Conservation (phyloP, 1,140 invertebrate species). For the Stegodyphus mimosarum region DNA sequence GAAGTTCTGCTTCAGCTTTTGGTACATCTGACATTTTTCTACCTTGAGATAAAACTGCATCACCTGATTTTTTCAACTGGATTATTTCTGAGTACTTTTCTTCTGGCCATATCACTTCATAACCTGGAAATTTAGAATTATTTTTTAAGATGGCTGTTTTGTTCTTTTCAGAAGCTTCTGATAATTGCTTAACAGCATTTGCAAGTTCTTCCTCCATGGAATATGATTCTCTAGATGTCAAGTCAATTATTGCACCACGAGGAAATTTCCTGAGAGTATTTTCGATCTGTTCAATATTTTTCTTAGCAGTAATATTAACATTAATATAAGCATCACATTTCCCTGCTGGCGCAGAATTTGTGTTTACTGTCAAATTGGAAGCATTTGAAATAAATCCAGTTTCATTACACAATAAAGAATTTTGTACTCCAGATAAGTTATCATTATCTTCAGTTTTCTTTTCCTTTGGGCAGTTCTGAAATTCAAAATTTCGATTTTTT, state of each 20-base stretch:
- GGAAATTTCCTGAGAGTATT: slow-evolving; percentile 47
- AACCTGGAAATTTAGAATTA: slow-evolving; percentile 44
- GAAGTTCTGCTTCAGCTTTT: background rate
- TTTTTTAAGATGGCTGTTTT: slow-evolving; percentile 5
- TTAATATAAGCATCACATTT: slow-evolving; percentile 50
- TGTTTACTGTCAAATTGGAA: background rate
- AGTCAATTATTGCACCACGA: slow-evolving; percentile 60
- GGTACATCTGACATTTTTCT: background rate
- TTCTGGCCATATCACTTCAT: slow-evolving; percentile 58
- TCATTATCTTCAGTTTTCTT: background rate
- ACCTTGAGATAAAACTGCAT: background rate
- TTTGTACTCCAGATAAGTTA: background rate
- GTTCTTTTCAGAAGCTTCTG: background rate
- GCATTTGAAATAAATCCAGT: background rate
- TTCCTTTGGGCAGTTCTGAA: slow-evolving; percentile 3
- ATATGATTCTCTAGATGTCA: slow-evolving; percentile 57
- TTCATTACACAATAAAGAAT: background rate
- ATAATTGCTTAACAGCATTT: slow-evolving; percentile 30
- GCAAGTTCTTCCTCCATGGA: slow-evolving; percentile 51
- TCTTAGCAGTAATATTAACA: slow-evolving; percentile 43
- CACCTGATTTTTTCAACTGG: background rate
- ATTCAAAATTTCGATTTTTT: slow-evolving; percentile 26
- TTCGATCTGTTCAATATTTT: slow-evolving; percentile 61
- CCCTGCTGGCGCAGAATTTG: background rate
- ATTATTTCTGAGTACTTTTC: background rate